A percentile compares a stretch with the other conserved stretches of the same genome.
Conservation (phyloP, 2,888 invertebrate genomes). For the Electrophaes corylata region DNA sequence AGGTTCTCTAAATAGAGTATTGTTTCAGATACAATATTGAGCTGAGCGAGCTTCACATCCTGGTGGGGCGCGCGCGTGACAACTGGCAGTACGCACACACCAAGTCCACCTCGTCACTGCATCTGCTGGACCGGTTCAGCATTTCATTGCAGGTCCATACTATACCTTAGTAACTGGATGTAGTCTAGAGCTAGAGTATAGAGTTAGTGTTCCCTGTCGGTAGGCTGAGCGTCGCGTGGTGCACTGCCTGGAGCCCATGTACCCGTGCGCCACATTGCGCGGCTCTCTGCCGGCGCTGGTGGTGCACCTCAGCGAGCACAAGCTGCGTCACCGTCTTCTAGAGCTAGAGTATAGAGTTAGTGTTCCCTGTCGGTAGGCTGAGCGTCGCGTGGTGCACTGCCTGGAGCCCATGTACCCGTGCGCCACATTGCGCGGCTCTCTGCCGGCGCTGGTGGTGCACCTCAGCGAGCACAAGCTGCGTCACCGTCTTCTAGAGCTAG, state of each 20-base stretch:
- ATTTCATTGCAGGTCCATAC: constrained; percentile 82
- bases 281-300: constrained; percentile 84
- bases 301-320: too few relatives aligned
- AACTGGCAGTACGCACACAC: constrained; percentile 95
- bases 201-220: not conserved
- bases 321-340: too few relatives aligned
- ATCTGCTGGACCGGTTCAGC: constrained; percentile 92
- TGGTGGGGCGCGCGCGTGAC: constrained; percentile 94
- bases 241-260: too few relatives aligned
- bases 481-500: too few relatives aligned
- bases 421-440: too few relatives aligned
- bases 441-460: constrained; percentile 89
- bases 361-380: too few relatives aligned
- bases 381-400: too few relatives aligned
- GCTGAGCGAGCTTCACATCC: constrained; percentile 92
- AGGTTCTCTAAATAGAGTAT: not conserved
- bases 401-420: too few relatives aligned
- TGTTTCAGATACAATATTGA: constrained; percentile 88
- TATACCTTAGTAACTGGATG: not conserved
- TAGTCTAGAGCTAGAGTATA: not conserved
- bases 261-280: too few relatives aligned
- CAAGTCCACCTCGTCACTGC: constrained; percentile 92
- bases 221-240: too few relatives aligned
- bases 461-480: too few relatives aligned
- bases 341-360: too few relatives aligned